Evolutionary conservation across 2,888 invertebrate species (phyloP).

Genomic region (Netelia fuscicornis): DNA sequence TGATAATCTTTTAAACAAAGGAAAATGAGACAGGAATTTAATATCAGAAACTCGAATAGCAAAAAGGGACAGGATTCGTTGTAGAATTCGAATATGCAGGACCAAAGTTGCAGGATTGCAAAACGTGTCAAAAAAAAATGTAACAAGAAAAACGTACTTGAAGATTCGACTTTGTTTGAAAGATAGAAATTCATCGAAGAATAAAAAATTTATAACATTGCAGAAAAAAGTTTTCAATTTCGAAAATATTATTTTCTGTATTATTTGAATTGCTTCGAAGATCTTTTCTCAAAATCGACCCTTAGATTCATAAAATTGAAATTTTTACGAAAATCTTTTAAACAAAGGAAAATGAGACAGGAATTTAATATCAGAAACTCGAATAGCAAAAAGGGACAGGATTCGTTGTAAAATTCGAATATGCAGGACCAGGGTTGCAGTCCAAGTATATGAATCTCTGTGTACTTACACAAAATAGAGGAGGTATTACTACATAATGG

Average conservation of each 20-base stretch:
- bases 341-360: not conserved
- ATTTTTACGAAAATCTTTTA: too few relatives aligned
- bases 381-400: not conserved
- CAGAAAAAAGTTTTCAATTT: too few relatives aligned
- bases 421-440: not conserved
- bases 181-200: too few relatives aligned
- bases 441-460: not conserved
- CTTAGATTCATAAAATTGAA: too few relatives aligned
- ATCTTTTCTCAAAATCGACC: too few relatives aligned
- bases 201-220: too few relatives aligned
- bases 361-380: not conserved
- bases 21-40: not conserved
- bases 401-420: not conserved
- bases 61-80: not conserved
- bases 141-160: too few relatives aligned
- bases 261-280: too few relatives aligned
- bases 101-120: not conserved
- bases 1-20: too few relatives aligned
- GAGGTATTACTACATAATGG: constrained; percentile 9
- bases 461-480: constrained; percentile 13
- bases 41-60: not conserved
- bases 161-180: too few relatives aligned
- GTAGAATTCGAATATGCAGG: not conserved
- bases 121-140: too few relatives aligned
- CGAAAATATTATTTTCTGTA: too few relatives aligned